Percentiles rank a stretch among this genome's conserved stretches.
These are phyloP conservation scores for Babyrousa celebensis DNA, from an alignment of 2,797 vertebrate species.

Conservation along the genomic window DNA sequence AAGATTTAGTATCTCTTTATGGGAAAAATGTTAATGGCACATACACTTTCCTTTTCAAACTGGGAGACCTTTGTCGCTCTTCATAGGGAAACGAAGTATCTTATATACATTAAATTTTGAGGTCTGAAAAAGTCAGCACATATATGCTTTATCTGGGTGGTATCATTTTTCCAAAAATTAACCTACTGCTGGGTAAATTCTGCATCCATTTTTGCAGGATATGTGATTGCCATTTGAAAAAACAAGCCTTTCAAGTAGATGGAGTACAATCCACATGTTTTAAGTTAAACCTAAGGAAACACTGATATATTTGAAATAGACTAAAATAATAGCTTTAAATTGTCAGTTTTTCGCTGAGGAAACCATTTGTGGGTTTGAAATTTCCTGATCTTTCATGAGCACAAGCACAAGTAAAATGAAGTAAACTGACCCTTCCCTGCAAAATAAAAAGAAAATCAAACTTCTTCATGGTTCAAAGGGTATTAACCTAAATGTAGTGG, in stretches of 20 bases:
- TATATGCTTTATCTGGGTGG: neutral
- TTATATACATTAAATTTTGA: neutral
- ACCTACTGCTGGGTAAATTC: neutral
- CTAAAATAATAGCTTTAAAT: slow-evolving; percentile 49
- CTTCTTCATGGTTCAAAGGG: neutral
- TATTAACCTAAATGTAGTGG: neutral
- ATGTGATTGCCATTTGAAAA: slow-evolving; percentile 53
- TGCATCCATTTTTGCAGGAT: neutral
- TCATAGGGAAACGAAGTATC: neutral
- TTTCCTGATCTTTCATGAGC: slow-evolving; percentile 67
- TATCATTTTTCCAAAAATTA: slow-evolving; percentile 27
- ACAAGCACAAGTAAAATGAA: neutral
- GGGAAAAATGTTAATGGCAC: neutral
- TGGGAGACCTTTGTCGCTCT: neutral
- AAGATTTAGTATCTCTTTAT: neutral
- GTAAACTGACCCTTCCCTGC: neutral
- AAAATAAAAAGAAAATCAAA: slow-evolving; percentile 9
- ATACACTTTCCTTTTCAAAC: neutral
- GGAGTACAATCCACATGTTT: slow-evolving; percentile 16
- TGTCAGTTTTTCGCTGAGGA: slow-evolving; percentile 62
- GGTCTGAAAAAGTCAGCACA: slow-evolving; percentile 33
- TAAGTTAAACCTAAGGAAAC: slow-evolving; percentile 48
- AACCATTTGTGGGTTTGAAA: slow-evolving; percentile 71
- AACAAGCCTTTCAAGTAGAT: neutral
- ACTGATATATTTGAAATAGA: slow-evolving; percentile 1